phyloP scores from a whole-genome alignment of 2,113 vertebrate species.

The Colistium nudipinnis region DNA sequence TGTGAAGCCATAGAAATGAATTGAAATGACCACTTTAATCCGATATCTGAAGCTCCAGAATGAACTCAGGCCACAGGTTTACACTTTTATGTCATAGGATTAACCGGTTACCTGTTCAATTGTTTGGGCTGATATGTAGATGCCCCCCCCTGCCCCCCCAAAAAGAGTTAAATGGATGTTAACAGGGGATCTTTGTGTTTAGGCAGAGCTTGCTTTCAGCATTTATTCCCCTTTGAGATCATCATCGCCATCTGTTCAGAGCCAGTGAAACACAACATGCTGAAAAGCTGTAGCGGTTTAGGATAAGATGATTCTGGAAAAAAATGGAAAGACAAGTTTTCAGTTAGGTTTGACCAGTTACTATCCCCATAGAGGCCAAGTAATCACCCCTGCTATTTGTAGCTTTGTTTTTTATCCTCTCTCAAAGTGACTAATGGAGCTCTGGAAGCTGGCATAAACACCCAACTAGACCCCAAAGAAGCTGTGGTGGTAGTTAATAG shows the following conservation, averaged over 20 bases:
- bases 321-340: slow-evolving; percentile 9
- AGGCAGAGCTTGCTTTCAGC: neutral
- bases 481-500: slow-evolving; percentile 42
- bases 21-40: too few relatives aligned
- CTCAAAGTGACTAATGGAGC: slow-evolving; percentile 10
- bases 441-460: neutral
- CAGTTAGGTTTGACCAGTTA: slow-evolving; percentile 12
- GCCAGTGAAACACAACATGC: neutral
- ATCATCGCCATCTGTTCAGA: neutral
- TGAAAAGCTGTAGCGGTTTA: neutral
- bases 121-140: neutral
- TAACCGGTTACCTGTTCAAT: neutral
- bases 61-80: neutral
- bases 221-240: neutral
- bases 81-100: too few relatives aligned
- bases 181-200: neutral
- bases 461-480: slow-evolving; percentile 5
- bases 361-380: neutral
- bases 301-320: neutral
- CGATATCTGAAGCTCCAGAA: too few relatives aligned
- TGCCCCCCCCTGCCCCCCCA: too few relatives aligned
- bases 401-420: slow-evolving; percentile 2
- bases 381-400: slow-evolving; percentile 6
- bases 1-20: too few relatives aligned
- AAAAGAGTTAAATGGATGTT: neutral